A percentile compares a stretch with the other conserved stretches of the same genome.
Evolutionary conservation across 2,888 invertebrate species (phyloP).

Genomic region (Timema podura): DNA sequence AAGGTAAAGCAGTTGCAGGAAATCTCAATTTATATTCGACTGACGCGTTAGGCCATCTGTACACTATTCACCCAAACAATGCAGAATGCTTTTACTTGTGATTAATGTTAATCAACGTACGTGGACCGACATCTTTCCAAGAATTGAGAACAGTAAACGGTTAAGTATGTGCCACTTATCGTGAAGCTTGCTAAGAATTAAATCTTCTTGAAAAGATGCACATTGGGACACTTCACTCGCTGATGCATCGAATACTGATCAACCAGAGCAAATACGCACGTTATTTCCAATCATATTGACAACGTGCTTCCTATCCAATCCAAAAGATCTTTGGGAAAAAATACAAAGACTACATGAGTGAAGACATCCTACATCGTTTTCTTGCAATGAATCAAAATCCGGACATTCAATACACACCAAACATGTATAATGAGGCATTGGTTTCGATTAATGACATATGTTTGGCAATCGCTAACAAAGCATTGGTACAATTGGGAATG

Average conservation of each 20-base stretch:
- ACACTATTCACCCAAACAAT: too few species aligned
- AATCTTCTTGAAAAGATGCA: slow-evolving; percentile 38
- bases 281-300: slow-evolving; percentile 38
- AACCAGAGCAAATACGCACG: slow-evolving; percentile 36
- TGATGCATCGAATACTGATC: slow-evolving; percentile 32
- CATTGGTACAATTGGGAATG: slow-evolving; percentile 37
- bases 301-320: slow-evolving; percentile 36
- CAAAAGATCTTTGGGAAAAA: slow-evolving; percentile 30
- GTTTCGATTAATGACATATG: slow-evolving; percentile 25
- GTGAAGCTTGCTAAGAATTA: slow-evolving; percentile 42
- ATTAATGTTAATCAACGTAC: too few species aligned
- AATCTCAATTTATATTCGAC: too few species aligned
- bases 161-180: slow-evolving; percentile 38
- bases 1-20: too few species aligned
- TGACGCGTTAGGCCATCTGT: too few species aligned
- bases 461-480: slow-evolving; percentile 27
- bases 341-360: slow-evolving; percentile 27
- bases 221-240: slow-evolving; percentile 35
- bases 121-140: too few species aligned
- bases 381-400: slow-evolving; percentile 31
- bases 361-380: slow-evolving; percentile 26
- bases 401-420: slow-evolving; percentile 33
- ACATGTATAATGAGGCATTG: slow-evolving; percentile 32
- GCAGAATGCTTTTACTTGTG: too few species aligned
- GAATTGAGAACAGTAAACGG: too few species aligned